These are phyloP conservation scores for Manis pentadactyla DNA, from an alignment of 2,797 vertebrate genomes.

Conservation along the genomic window DNA sequence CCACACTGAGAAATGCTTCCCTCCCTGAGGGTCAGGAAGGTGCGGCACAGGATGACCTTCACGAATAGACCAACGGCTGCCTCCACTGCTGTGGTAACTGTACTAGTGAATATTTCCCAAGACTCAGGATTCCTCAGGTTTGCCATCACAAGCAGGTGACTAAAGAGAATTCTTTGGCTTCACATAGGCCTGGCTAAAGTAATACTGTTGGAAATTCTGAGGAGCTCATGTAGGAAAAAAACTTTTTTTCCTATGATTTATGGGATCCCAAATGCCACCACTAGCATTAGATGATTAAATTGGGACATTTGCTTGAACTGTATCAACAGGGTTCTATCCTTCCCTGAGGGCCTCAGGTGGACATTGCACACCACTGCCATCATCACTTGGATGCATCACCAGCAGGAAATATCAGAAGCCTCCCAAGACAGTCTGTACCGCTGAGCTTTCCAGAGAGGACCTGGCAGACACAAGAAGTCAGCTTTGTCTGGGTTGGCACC, in stretches of 20 bases:
- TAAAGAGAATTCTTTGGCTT: conserved; percentile 62
- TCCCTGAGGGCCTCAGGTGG: not conserved
- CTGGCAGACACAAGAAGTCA: conserved; percentile 43
- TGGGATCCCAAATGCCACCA: conserved; percentile 48
- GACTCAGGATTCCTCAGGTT: not conserved
- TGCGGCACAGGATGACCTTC: not conserved
- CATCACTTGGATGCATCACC: conserved; percentile 22
- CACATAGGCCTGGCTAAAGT: conserved; percentile 21
- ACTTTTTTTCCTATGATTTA: conserved; percentile 27
- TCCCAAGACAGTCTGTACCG: conserved; percentile 69
- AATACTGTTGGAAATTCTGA: conserved; percentile 59
- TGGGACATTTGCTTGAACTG: not conserved
- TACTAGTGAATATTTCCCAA: not conserved
- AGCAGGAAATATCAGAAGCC: conserved; percentile 63
- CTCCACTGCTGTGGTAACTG: too few relatives aligned
- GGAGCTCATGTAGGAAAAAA: conserved; percentile 35
- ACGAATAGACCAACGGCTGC: not conserved
- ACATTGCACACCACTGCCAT: conserved; percentile 3
- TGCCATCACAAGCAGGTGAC: conserved; percentile 45
- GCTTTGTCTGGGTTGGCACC: conserved; percentile 21
- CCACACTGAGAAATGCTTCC: not conserved
- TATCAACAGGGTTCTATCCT: conserved; percentile 18
- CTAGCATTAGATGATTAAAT: conserved; percentile 49
- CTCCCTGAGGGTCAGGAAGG: not conserved
- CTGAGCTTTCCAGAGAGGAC: conserved; percentile 56